Evolutionary conservation across 2,797 vertebrate species (phyloP).

Genomic region (Siniperca scherzeri): DNA sequence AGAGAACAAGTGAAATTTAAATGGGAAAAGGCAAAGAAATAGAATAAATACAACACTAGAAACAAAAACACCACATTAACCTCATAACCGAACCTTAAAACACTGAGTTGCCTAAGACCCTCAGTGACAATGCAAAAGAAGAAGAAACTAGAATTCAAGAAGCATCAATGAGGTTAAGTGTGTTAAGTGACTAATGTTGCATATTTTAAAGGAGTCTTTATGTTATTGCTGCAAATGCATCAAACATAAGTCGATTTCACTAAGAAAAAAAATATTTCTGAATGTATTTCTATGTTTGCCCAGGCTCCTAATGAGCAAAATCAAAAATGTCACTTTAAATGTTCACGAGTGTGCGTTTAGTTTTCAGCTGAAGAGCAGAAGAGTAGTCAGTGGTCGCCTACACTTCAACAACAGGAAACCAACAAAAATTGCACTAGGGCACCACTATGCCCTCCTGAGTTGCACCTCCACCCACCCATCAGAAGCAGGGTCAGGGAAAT

Average conservation of each 20-base stretch:
- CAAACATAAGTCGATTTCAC: not conserved
- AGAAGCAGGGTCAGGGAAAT: constrained; percentile 49
- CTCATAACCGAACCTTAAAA: not conserved
- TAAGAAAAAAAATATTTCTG: no score
- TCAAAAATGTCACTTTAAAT: not conserved
- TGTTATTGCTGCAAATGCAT: not conserved
- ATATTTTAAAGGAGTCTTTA: not conserved
- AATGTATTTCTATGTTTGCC: not conserved
- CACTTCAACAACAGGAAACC: not conserved
- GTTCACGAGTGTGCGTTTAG: not conserved
- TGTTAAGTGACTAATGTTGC: not conserved
- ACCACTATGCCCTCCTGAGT: constrained; percentile 32
- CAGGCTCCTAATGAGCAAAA: not conserved
- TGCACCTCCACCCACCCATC: constrained; percentile 21
- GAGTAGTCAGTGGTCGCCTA: constrained; percentile 17
- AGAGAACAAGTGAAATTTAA: not conserved
- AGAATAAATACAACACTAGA: not conserved
- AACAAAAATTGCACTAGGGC: constrained; percentile 18
- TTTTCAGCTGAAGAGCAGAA: constrained; percentile 5
- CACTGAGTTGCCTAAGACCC: not conserved
- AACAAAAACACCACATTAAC: not conserved
- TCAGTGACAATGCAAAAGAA: not conserved
- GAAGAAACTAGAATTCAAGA: not conserved
- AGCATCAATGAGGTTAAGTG: not conserved
- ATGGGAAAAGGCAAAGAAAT: not conserved